Base-by-base conservation (phyloP, 1,140 invertebrate species). In the Sweltsa coloradensis region DNA sequence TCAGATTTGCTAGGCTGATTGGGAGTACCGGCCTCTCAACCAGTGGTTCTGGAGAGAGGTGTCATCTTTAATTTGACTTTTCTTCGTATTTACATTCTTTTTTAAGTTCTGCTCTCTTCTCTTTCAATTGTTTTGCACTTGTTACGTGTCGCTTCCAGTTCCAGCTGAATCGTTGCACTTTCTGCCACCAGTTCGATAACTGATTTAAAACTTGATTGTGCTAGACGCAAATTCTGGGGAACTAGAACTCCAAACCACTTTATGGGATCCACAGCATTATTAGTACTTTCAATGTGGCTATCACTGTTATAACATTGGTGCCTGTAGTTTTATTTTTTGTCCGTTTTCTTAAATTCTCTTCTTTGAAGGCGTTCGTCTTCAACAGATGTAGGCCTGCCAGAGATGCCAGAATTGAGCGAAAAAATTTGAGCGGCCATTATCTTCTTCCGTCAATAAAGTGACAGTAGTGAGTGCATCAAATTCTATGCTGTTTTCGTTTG, bases 231-330 rank as follows among this genome's bases (percentile, higher is more conserved):
- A 62, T 76, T 78, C 55, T 81, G 76, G 2, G 82, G 81, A 0
- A 83, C 77, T 26, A 86, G 60, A 43, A 83, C 70, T 11, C 83
- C 82, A 67, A 86, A 86, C 81, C 82, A 85, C 48, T 75, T 75
- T 18, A 84, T 60, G 3, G 82, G 81, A 63, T 84, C 75, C 7
- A 14, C 41, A 24, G n/a, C 25, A 24, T 23, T 44, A 13, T 27
- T 31, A 13, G 18, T 18, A 1, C 4, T 21, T 5, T 49, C 21
- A n/a, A 11, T 18, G 19, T 72, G 57, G 42, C 57, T 53, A 42
- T 49, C 25, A n/a, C n/a, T n/a, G 11, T 1, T 6, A 18, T 50
- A 5, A 11, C 19, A 13, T n/a, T 31, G n/a, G 24, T 49, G 23
- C 7, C 1, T 23, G 6, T 34, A 40, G 34, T 41, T 34, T 19